These are phyloP conservation scores for Otolemur garnettii DNA, from an alignment of 2,113 vertebrate species.

Conservation along the genomic window DNA sequence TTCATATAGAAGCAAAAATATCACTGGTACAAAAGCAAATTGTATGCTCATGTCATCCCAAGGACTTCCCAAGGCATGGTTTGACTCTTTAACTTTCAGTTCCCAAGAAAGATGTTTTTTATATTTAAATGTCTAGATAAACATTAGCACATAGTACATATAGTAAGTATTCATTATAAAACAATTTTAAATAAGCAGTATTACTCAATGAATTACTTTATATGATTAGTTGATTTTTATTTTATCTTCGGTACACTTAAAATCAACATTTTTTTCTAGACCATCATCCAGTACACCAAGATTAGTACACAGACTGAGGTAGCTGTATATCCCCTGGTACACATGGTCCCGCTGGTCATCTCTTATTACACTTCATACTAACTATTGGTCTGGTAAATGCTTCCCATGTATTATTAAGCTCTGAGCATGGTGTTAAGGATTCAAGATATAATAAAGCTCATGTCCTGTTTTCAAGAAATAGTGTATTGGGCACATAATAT, in stretches of 20 bases:
- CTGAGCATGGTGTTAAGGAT: neutral
- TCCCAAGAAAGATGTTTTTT: neutral
- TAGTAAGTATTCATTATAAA: slow-evolving; percentile 10
- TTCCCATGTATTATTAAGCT: neutral
- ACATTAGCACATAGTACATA: neutral
- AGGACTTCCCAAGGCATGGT: neutral
- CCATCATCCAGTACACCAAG: neutral
- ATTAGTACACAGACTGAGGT: neutral
- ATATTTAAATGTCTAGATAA: slow-evolving; percentile 12
- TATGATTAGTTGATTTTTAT: slow-evolving; percentile 3
- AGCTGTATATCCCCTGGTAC: neutral
- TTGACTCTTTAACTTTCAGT: neutral
- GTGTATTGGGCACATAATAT: neutral
- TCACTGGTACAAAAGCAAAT: neutral
- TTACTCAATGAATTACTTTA: neutral
- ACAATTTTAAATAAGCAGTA: neutral
- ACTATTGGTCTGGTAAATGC: neutral
- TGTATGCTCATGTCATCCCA: neutral
- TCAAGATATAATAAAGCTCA: neutral
- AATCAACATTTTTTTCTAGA: neutral
- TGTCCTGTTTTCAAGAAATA: neutral
- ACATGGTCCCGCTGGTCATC: neutral
- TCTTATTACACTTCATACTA: neutral
- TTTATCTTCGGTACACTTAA: slow-evolving; percentile 10
- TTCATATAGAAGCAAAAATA: slow-evolving; percentile 8